A percentile compares a stretch with the other conserved stretches of the same genome.
phyloP scores from a whole-genome alignment of 2,888 invertebrate species.

The Pseudococcus longispinus region DNA sequence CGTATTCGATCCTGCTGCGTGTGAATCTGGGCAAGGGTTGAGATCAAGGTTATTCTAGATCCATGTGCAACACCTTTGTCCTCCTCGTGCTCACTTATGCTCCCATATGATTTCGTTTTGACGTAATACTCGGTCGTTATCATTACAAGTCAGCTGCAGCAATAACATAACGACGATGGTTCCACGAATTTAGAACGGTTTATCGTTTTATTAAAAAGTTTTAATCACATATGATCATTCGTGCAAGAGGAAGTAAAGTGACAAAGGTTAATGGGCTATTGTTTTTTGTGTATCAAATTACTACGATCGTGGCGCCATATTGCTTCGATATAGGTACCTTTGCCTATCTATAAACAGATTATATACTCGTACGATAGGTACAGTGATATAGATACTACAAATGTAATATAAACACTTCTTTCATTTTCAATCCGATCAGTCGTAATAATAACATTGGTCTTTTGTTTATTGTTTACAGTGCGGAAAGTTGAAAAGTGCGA shows the following conservation, averaged over 20 bases:
- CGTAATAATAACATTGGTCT: background rate
- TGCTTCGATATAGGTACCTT: background rate
- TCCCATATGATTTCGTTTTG: background rate
- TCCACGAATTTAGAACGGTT: background rate
- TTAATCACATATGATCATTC: background rate
- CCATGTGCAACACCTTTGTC: no score
- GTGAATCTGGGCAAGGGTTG: no score
- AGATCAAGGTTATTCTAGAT: no score
- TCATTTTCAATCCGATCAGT: background rate
- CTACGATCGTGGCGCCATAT: background rate
- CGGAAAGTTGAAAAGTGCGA: background rate
- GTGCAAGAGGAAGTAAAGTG: background rate
- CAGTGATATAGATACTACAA: background rate
- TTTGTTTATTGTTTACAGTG: background rate
- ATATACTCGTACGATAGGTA: background rate
- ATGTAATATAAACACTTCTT: background rate
- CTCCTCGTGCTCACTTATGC: no score
- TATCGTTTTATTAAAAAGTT: background rate
- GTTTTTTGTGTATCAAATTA: background rate
- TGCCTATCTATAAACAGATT: background rate
- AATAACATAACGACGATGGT: background rate
- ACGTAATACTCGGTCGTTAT: background rate
- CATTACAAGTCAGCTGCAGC: background rate
- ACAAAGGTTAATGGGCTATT: slow-evolving; percentile 38
- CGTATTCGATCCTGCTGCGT: no score